Evolutionary conservation across 2,113 vertebrate genomes (phyloP).

Genomic region (Brachyhypopomus gauderio): DNA sequence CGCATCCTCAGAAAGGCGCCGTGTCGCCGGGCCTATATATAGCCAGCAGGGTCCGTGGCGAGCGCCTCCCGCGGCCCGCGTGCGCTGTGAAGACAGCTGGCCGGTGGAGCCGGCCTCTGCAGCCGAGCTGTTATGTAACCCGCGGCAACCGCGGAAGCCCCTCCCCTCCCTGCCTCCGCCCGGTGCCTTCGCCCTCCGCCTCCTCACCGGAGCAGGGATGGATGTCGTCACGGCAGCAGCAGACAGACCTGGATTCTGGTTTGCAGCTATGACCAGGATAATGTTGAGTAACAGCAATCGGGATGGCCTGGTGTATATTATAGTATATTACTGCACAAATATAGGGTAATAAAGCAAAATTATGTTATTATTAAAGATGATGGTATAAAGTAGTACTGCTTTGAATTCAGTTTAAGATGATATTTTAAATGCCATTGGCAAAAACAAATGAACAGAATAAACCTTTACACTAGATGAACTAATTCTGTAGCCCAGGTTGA

Average conservation of each 20-base stretch:
- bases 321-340: neutral
- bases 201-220: conserved; percentile 8
- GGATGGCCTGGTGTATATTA: neutral
- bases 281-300: neutral
- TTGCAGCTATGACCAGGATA: neutral
- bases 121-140: conserved; percentile 49
- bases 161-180: neutral
- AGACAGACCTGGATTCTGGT: neutral
- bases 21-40: conserved; percentile 10
- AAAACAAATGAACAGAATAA: neutral
- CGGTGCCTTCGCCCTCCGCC: conserved; percentile 25
- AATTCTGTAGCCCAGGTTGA: neutral
- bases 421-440: neutral
- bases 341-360: no score
- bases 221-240: neutral
- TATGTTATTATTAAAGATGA: no score
- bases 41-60: conserved; percentile 37
- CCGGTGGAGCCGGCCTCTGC: conserved; percentile 37
- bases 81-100: conserved; percentile 34
- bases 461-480: neutral
- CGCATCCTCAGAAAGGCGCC: no score
- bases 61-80: conserved; percentile 11
- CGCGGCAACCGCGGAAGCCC: conserved; percentile 25
- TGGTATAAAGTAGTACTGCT: neutral
- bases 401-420: neutral